phyloP scores from a whole-genome alignment of 2,113 vertebrate genomes.

The Barbus barbus region DNA sequence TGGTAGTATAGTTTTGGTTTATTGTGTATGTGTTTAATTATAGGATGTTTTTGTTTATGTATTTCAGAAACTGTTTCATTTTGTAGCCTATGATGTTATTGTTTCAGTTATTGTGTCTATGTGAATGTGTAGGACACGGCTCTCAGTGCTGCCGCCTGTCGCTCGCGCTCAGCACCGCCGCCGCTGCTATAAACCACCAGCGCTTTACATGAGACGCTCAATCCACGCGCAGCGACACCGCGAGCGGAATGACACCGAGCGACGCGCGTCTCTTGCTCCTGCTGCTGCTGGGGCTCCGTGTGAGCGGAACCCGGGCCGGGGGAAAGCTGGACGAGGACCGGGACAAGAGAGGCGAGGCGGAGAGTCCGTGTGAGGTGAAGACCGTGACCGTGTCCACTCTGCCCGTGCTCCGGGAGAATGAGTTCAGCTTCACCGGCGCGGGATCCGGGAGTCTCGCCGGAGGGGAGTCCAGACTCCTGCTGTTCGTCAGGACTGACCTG shows the following conservation, averaged over 20 bases:
- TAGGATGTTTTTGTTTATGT: not conserved
- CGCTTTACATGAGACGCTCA: slow-evolving; percentile 23
- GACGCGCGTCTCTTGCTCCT: slow-evolving; percentile 63
- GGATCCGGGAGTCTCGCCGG: slow-evolving; percentile 71
- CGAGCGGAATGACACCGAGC: slow-evolving; percentile 70
- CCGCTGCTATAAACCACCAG: slow-evolving; percentile 17
- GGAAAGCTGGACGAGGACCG: slow-evolving; percentile 63
- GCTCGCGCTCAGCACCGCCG: not conserved
- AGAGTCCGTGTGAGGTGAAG: slow-evolving; percentile 83
- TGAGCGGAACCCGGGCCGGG: slow-evolving; percentile 52
- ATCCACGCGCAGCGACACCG: slow-evolving; percentile 60
- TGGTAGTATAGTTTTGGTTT: too few relatives aligned
- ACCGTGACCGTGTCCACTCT: slow-evolving; percentile 93
- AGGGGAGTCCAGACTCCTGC: slow-evolving; percentile 88
- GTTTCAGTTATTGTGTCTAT: not conserved
- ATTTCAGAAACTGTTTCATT: not conserved
- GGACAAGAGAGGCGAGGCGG: slow-evolving; percentile 67
- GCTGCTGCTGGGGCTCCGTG: slow-evolving; percentile 58
- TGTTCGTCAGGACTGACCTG: slow-evolving; percentile 94
- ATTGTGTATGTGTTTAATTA: too few relatives aligned
- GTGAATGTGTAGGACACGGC: not conserved
- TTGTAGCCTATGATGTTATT: not conserved
- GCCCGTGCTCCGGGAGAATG: slow-evolving; percentile 91
- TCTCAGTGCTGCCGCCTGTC: slow-evolving; percentile 27
- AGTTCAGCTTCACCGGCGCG: slow-evolving; percentile 89